Percentiles rank a stretch among this genome's conserved stretches.
Conservation (phyloP, 2,113 vertebrate species). For the Balaeniceps rex region DNA sequence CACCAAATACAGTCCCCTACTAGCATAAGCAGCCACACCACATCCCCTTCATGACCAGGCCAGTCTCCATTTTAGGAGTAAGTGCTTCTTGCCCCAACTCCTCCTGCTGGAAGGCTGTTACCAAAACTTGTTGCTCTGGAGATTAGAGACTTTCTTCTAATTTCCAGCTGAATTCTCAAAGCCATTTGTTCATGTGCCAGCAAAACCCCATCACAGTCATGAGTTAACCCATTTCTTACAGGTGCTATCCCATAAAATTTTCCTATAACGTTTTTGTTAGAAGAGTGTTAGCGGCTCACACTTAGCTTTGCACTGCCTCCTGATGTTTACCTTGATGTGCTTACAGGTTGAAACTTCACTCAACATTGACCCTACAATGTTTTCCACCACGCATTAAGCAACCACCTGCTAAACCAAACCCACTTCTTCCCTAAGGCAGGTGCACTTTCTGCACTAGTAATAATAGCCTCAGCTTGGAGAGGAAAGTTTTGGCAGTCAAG, state of each 20-base stretch:
- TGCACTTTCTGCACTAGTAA: not conserved
- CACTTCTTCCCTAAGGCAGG: not conserved
- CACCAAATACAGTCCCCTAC: not conserved
- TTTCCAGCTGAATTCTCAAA: not conserved
- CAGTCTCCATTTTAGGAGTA: not conserved
- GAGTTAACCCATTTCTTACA: not conserved
- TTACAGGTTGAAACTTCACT: not conserved
- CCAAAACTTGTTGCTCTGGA: not conserved
- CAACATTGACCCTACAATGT: not conserved
- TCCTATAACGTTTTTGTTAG: not conserved
- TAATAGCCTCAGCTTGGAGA: not conserved
- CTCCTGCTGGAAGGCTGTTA: not conserved
- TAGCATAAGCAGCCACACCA: not conserved
- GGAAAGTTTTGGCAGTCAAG: not conserved
- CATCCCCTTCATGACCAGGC: not conserved
- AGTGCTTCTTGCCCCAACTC: not conserved
- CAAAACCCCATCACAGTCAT: not conserved
- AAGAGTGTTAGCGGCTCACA: rapidly evolving
- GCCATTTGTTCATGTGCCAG: not conserved
- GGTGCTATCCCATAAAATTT: not conserved
- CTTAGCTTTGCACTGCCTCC: not conserved
- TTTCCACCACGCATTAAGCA: not conserved
- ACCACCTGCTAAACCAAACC: not conserved
- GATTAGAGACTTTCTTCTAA: not conserved
- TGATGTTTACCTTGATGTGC: not conserved